Conservation (phyloP, 2,888 invertebrate species). For the Eurytoma californica region DNA sequence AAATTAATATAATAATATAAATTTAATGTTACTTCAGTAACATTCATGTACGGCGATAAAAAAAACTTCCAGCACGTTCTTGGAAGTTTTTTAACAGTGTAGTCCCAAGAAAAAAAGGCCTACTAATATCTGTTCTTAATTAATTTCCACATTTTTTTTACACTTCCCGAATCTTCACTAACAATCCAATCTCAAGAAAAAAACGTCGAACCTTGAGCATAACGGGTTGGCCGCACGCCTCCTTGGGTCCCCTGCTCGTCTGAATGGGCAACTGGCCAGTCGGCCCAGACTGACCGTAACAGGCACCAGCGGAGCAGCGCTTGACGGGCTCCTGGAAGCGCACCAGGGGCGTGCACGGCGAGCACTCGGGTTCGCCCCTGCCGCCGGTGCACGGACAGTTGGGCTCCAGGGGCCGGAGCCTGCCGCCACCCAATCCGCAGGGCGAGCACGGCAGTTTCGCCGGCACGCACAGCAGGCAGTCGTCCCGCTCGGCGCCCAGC, state of each 20-base stretch:
- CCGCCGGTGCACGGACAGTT: conserved; percentile 4
- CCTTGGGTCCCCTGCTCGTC: conserved; percentile 62
- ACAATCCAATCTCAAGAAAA: not conserved
- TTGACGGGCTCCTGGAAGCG: conserved; percentile 5
- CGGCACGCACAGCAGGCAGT: conserved; percentile 33
- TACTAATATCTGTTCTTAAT: too few species aligned
- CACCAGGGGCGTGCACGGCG: not conserved
- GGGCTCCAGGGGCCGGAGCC: too few species aligned
- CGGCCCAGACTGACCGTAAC: not conserved
- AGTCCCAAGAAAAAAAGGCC: too few species aligned
- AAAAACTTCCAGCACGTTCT: too few species aligned
- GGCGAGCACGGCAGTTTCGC: conserved; percentile 48
- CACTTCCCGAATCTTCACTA: too few species aligned
- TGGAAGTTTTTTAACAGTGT: too few species aligned
- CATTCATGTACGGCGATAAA: too few species aligned
- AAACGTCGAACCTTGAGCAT: conserved; percentile 66
- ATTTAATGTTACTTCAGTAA: too few species aligned
- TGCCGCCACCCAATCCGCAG: conserved; percentile 14
- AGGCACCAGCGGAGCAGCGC: not conserved
- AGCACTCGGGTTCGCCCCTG: not conserved
- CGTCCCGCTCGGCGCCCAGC: not conserved
- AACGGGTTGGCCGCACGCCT: conserved; percentile 67
- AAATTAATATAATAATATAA: too few species aligned
- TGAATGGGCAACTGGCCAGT: conserved; percentile 57
- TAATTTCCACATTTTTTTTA: too few species aligned